Percentiles rank a stretch among this genome's conserved stretches.
Conservation (phyloP, 1,140 invertebrate genomes). For the Tetragnatha versicolor region DNA sequence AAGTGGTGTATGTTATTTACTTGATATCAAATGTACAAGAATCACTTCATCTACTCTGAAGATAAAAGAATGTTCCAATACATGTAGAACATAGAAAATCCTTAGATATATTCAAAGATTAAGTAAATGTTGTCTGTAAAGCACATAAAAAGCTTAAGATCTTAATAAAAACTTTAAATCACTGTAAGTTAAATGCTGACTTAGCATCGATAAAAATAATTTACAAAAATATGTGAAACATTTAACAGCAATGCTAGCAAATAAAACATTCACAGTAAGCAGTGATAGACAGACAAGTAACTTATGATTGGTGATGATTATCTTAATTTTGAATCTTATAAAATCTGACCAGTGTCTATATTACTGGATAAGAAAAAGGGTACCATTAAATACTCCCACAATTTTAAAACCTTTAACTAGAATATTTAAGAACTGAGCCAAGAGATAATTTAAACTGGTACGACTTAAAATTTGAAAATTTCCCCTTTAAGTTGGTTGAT, state of each 20-base stretch:
- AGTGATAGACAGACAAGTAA: not conserved
- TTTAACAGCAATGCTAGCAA: not conserved
- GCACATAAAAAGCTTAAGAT: slow-evolving; percentile 25
- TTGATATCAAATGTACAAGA: slow-evolving; percentile 24
- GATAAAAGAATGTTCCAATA: not conserved
- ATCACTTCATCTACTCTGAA: not conserved
- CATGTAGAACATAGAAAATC: not conserved
- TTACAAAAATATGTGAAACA: slow-evolving; percentile 27
- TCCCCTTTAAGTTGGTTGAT: too few species aligned
- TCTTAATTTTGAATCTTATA: not conserved
- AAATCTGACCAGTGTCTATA: too few species aligned
- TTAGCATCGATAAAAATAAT: slow-evolving; percentile 32
- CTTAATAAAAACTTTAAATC: slow-evolving; percentile 30
- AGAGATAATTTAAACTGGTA: too few species aligned
- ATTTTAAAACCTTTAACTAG: too few species aligned
- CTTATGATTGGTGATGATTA: not conserved
- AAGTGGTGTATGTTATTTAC: not conserved
- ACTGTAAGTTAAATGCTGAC: slow-evolving; percentile 21
- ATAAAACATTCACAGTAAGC: not conserved
- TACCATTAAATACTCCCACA: too few species aligned
- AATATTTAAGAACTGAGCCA: too few species aligned
- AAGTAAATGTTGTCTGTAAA: slow-evolving; percentile 26
- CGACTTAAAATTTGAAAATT: too few species aligned
- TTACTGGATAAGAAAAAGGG: too few species aligned
- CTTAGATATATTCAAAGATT: slow-evolving; percentile 17